phyloP scores from a whole-genome alignment of 1,140 invertebrate genomes.

The Megalopta genalis region DNA sequence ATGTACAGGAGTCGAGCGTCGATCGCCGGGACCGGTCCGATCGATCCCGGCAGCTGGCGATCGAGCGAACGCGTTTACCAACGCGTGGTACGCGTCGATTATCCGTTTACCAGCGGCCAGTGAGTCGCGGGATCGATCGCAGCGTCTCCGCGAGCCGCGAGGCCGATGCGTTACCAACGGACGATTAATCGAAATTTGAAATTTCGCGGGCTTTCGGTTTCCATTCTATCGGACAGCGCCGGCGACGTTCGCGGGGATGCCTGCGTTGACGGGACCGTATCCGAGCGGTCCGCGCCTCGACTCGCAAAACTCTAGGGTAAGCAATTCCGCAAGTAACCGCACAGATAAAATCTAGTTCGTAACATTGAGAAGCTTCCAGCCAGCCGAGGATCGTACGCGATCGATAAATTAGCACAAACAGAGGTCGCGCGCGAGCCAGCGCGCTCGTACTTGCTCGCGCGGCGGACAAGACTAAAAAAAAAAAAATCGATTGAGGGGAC shows the following conservation, averaged over 20 bases:
- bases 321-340: constrained; percentile 47
- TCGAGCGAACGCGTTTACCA: background rate
- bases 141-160: background rate
- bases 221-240: background rate
- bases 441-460: constrained; percentile 4
- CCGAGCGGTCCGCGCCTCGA: constrained; percentile 13
- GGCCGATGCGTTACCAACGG: background rate
- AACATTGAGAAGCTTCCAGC: constrained; percentile 42
- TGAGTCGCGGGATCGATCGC: background rate
- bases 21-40: constrained; percentile 42
- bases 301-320: constrained; percentile 41
- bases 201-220: background rate
- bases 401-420: constrained; percentile 30
- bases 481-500: background rate
- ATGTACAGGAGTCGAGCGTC: constrained; percentile 63
- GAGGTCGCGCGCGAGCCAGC: background rate
- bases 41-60: constrained; percentile 34
- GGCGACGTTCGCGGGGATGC: background rate
- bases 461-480: constrained; percentile 28
- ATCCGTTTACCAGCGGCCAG: background rate
- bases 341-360: constrained; percentile 46
- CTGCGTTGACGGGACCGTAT: background rate
- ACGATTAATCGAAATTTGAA: background rate
- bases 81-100: no score
- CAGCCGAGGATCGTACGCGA: constrained; percentile 21